Conservation (phyloP, 2,888 invertebrate species). For the Diarsia mendica region DNA sequence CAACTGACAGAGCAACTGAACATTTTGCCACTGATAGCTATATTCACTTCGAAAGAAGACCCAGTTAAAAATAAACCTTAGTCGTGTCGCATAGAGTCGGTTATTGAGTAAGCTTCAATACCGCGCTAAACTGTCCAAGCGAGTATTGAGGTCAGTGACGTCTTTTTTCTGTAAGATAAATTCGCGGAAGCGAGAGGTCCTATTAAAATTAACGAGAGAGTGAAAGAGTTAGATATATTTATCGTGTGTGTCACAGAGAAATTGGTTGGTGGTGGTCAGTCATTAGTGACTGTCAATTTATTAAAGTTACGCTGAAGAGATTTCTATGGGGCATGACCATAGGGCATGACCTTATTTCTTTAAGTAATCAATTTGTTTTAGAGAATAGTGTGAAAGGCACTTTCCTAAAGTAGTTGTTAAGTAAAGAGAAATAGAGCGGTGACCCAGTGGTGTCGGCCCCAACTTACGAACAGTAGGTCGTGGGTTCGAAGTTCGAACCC, state of each 20-base stretch:
- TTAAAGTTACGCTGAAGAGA: conserved; percentile 40
- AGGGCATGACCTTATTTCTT: conserved; percentile 12
- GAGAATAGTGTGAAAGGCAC: background rate
- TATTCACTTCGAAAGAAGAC: conserved; percentile 64
- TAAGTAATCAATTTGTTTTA: background rate
- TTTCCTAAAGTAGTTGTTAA: conserved; percentile 1
- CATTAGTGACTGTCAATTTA: conserved; percentile 66
- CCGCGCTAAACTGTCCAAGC: conserved; percentile 62
- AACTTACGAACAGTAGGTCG: no score
- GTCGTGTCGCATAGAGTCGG: conserved; percentile 21
- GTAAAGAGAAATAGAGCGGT: background rate
- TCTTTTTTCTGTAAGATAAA: conserved; percentile 84
- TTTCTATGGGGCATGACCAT: conserved; percentile 27
- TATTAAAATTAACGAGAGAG: conserved; percentile 60
- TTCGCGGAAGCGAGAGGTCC: conserved; percentile 78
- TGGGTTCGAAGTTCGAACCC: no score
- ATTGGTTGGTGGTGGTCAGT: conserved; percentile 78
- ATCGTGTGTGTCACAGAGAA: conserved; percentile 65
- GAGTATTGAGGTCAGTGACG: conserved; percentile 88
- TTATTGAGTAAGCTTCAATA: conserved; percentile 32
- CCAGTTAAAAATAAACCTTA: conserved; percentile 64
- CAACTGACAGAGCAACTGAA: conserved; percentile 68
- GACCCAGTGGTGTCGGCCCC: no score
- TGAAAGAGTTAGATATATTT: conserved; percentile 65
- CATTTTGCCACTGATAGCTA: conserved; percentile 74